phyloP scores from a whole-genome alignment of 1,140 invertebrate species.

The Zaprionus tsacasi region DNA sequence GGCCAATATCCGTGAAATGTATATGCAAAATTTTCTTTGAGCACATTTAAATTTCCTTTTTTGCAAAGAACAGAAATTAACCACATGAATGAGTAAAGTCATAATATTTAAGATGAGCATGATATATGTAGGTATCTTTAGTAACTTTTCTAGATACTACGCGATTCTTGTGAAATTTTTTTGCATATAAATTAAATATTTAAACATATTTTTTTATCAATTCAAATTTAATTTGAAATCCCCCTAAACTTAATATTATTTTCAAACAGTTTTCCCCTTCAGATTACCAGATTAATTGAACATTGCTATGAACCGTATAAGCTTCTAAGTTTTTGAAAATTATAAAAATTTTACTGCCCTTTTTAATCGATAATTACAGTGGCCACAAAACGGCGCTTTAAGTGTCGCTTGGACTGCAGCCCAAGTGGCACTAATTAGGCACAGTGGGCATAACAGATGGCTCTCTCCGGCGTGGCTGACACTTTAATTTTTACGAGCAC shows the following conservation, averaged over 20 bases:
- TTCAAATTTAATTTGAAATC: too few species aligned
- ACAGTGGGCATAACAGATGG: slow-evolving; percentile 22
- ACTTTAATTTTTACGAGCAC: slow-evolving; percentile 77
- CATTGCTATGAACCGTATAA: neutral
- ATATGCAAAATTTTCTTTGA: neutral
- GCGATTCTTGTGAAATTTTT: too few species aligned
- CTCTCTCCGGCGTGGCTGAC: slow-evolving; percentile 37
- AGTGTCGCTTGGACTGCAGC: slow-evolving; percentile 19
- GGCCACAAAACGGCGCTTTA: slow-evolving; percentile 28
- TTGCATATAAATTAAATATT: too few species aligned
- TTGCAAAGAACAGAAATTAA: neutral
- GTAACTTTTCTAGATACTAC: too few species aligned
- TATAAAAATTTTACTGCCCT: slow-evolving; percentile 5
- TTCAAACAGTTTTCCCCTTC: too few species aligned
- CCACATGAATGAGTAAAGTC: neutral
- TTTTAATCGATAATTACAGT: slow-evolving; percentile 51
- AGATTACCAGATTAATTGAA: neutral
- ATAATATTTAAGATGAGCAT: neutral
- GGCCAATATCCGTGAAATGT: neutral
- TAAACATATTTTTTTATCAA: too few species aligned
- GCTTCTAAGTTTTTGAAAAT: neutral
- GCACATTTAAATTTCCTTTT: neutral
- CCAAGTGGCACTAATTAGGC: slow-evolving; percentile 36
- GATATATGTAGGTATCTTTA: too few species aligned
- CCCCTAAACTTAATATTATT: too few species aligned